Percentiles rank a stretch among this genome's conserved stretches.
Conservation (phyloP, 2,113 vertebrate species). For the Proteles cristata region DNA sequence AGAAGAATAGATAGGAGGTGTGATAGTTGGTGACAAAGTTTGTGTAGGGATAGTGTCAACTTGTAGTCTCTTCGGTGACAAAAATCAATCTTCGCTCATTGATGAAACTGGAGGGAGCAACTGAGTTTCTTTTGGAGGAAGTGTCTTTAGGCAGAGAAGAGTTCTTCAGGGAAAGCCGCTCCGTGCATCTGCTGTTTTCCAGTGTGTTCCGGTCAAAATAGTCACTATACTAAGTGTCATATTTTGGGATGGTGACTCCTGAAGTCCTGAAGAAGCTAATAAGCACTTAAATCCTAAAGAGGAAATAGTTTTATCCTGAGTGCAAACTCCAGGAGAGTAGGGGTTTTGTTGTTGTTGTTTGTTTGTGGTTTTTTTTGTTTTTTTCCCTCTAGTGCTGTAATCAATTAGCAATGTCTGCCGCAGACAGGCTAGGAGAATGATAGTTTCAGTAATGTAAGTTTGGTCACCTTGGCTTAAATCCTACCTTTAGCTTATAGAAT, state of each 20-base stretch:
- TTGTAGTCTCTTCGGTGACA: neutral
- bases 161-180: neutral
- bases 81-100: neutral
- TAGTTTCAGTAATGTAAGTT: neutral
- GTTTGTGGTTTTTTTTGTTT: neutral
- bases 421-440: neutral
- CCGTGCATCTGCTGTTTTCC: neutral
- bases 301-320: constrained; percentile 15
- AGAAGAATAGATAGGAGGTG: neutral
- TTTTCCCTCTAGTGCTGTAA: neutral
- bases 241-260: neutral
- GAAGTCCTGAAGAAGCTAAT: neutral
- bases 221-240: neutral
- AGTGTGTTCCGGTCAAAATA: neutral
- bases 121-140: neutral
- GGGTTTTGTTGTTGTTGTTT: too few relatives aligned
- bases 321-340: neutral
- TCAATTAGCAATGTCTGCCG: neutral
- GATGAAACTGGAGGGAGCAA: neutral
- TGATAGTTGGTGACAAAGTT: neutral
- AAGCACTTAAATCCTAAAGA: neutral
- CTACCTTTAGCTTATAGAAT: neutral
- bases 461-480: neutral
- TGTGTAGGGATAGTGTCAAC: neutral
- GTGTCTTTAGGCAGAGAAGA: neutral